Percentiles rank a stretch among this genome's conserved stretches.
These are phyloP conservation scores for Lepidonotus clava DNA, from an alignment of 2,888 invertebrate species.

Conservation along the genomic window DNA sequence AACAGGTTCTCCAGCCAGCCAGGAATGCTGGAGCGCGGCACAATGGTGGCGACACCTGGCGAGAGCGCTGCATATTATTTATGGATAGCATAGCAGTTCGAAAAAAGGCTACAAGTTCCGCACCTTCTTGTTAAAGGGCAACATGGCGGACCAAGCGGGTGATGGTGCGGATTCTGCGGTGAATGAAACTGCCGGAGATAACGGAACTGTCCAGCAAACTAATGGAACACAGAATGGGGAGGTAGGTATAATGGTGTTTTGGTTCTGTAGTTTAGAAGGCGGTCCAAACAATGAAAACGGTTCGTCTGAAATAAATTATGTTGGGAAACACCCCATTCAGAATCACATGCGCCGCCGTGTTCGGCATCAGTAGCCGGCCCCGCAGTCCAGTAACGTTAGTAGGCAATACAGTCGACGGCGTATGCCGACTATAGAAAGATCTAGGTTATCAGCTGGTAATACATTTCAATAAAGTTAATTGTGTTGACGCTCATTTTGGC, in stretches of 20 bases:
- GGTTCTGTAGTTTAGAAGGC: no score
- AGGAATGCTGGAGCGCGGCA: no score
- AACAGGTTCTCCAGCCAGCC: no score
- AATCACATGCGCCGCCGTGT: neutral
- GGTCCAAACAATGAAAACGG: no score
- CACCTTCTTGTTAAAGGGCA: conserved; percentile 40
- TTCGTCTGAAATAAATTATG: no score
- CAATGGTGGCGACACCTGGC: no score
- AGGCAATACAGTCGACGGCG: neutral
- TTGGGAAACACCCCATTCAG: neutral
- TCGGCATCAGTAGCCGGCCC: neutral
- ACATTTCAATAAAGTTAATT: no score
- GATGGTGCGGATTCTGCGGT: neutral
- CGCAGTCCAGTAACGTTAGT: neutral
- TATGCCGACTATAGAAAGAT: neutral
- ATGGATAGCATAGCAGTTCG: no score
- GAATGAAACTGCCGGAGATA: neutral
- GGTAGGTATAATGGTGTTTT: neutral
- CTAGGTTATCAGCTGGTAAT: no score
- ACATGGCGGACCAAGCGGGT: conserved; percentile 48
- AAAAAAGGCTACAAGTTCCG: neutral
- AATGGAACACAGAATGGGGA: conserved; percentile 52
- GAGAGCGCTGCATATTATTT: no score
- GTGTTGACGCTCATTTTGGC: no score
- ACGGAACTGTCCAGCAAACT: conserved; percentile 26